Base-by-base conservation (phyloP, 2,113 vertebrate species). In the Aegithalos caudatus region DNA sequence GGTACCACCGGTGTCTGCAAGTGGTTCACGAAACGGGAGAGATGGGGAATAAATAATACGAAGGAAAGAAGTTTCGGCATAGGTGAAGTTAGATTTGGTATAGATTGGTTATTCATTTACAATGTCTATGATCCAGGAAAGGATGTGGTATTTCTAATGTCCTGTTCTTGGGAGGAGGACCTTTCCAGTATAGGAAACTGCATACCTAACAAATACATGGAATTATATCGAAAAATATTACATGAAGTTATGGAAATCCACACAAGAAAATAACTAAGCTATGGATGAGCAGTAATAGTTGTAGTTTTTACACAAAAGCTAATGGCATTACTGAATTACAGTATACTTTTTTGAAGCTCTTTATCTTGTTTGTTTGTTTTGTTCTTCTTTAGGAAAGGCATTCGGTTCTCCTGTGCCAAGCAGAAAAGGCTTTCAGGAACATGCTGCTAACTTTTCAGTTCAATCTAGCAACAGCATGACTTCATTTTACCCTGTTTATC, bases 1-100 rank as follows among this genome's bases (percentile, higher is more conserved):
- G 14, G 2, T 15, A 5, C n/a, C 37, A 17, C 3, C 29, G 11
- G 14, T 2, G 12, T 19, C 48, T 27, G 29, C 5, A 5, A 8
- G 12, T 2, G 24, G 10, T 14, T 48, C 47, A 24, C 3, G 10
- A 9, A 42, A 27, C 19, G 6, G 25, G 29, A 44, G n/a, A 53
- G 22, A 10, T 2, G 5, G 8, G 35, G 40, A 54, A 76, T 25
- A 24, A 53, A n/a, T 15, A 33, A 29, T 4, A 10, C 15, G 0
- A 15, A 50, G 45, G 51, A 54, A 29, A 17, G 29, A 64, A 24
- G 23, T 38, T 51, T 58, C 24, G 31, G 42, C 28, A 70, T 53
- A 33, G 4, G 13, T 45, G 44, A 48, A 27, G 10, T 42, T 57
- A 51, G 9, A 6, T 13, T 31, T 6, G 28, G 12, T 80, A 4